phyloP scores from a whole-genome alignment of 1,140 invertebrate genomes.

The Sarcophaga bullata region DNA sequence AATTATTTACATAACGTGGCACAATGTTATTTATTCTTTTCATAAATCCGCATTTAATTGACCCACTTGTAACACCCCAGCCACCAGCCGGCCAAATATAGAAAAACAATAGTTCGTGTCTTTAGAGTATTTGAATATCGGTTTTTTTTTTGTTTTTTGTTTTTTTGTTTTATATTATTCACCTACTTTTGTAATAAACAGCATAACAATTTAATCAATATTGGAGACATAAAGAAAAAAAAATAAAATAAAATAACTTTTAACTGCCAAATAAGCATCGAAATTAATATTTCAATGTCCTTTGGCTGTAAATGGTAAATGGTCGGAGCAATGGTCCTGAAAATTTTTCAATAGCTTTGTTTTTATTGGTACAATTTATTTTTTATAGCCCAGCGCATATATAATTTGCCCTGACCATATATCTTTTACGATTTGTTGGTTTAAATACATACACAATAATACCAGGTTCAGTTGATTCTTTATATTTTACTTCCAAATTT shows the following conservation, averaged over 20 bases:
- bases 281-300: no score
- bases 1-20: neutral
- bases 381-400: neutral
- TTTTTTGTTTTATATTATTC: no score
- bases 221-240: no score
- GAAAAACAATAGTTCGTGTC: neutral
- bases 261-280: no score
- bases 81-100: neutral
- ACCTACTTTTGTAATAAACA: no score
- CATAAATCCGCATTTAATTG: conserved; percentile 34
- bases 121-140: neutral
- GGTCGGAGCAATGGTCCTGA: no score
- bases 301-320: no score
- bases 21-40: conserved; percentile 7
- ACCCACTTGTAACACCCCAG: conserved; percentile 17
- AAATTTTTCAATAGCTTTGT: no score
- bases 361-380: no score
- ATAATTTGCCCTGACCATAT: neutral
- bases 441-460: neutral
- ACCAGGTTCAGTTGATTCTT: neutral
- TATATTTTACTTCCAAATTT: no score
- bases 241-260: no score
- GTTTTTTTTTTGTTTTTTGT: neutral
- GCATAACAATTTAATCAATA: no score
- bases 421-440: neutral